Percentiles rank a stretch among this genome's conserved stretches.
These are phyloP conservation scores for Rotaria magnacalcarata DNA, from an alignment of 2,888 invertebrate species.

Conservation along the genomic window DNA sequence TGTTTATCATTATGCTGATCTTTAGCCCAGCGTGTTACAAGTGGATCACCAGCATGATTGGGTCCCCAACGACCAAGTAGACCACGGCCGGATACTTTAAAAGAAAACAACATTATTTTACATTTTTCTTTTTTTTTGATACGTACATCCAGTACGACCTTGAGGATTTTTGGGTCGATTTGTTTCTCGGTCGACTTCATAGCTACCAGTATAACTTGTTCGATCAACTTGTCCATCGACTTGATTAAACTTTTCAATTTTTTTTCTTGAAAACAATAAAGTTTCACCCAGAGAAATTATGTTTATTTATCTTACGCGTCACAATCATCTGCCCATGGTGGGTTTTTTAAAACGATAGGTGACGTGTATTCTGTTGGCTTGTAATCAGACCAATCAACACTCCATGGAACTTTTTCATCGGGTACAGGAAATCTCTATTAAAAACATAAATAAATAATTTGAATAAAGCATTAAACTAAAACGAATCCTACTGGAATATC, in stretches of 20 bases:
- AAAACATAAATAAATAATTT: neutral
- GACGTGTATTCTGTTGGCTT: conserved; percentile 42
- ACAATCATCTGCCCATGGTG: conserved; percentile 36
- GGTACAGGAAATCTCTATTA: conserved; percentile 39
- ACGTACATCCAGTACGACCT: conserved; percentile 80
- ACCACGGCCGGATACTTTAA: conserved; percentile 62
- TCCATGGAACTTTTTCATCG: conserved; percentile 37
- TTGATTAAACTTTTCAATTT: conserved; percentile 23
- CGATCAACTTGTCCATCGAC: conserved; percentile 41
- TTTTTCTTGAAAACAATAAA: neutral
- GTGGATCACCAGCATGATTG: conserved; percentile 77
- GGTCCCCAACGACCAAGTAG: conserved; percentile 86
- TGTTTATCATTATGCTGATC: conserved; percentile 49
- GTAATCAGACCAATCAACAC: conserved; percentile 14
- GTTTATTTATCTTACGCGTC: conserved; percentile 4
- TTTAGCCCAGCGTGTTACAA: conserved; percentile 10
- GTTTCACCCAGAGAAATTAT: neutral
- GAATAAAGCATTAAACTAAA: too few relatives aligned
- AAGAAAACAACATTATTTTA: neutral
- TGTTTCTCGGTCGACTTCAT: conserved; percentile 45
- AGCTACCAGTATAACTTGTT: conserved; percentile 37
- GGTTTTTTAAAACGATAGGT: conserved; percentile 28
- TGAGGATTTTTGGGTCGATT: conserved; percentile 68
- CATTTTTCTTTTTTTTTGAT: too few relatives aligned
- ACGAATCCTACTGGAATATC: neutral